Percentiles rank a stretch among this genome's conserved stretches.
Conservation (phyloP, 2,113 vertebrate species). For the Alouatta palliata region DNA sequence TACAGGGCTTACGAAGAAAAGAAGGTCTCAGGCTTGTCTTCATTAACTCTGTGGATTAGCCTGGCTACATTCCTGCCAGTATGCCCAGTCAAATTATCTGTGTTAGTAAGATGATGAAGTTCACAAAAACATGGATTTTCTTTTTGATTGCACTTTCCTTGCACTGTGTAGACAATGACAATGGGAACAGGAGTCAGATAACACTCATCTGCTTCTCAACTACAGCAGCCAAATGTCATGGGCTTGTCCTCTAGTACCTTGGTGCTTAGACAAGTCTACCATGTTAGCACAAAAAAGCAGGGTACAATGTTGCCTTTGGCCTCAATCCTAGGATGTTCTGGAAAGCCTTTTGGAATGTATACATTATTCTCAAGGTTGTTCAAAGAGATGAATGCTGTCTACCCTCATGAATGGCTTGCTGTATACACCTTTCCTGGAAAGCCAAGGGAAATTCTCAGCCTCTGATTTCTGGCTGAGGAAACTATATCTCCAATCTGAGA, state of each 20-base stretch:
- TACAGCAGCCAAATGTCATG: neutral
- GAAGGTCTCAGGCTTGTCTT: neutral
- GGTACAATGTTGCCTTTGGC: conserved; percentile 57
- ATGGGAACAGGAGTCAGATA: conserved; percentile 52
- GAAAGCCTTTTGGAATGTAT: conserved; percentile 47
- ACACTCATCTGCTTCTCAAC: conserved; percentile 53
- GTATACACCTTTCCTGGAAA: conserved; percentile 35
- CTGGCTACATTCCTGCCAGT: neutral
- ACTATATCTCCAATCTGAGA: neutral
- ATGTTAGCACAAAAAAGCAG: conserved; percentile 43
- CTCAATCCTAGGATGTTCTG: conserved; percentile 45
- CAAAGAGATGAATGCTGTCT: conserved; percentile 56
- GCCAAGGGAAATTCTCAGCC: conserved; percentile 8
- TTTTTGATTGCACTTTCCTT: conserved; percentile 49
- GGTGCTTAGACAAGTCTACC: conserved; percentile 16
- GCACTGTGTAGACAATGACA: conserved; percentile 7
- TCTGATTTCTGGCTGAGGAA: conserved; percentile 37
- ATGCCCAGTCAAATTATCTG: conserved; percentile 14
- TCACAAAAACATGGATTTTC: conserved; percentile 42
- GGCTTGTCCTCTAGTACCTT: neutral
- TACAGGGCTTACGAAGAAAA: neutral
- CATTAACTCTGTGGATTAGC: neutral
- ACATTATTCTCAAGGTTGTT: conserved; percentile 52
- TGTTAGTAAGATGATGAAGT: conserved; percentile 36
- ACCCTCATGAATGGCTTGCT: conserved; percentile 19